A percentile compares a stretch with the other conserved stretches of the same genome.
phyloP scores from a whole-genome alignment of 1,140 invertebrate genomes.

The Rhopalosiphum padi region DNA sequence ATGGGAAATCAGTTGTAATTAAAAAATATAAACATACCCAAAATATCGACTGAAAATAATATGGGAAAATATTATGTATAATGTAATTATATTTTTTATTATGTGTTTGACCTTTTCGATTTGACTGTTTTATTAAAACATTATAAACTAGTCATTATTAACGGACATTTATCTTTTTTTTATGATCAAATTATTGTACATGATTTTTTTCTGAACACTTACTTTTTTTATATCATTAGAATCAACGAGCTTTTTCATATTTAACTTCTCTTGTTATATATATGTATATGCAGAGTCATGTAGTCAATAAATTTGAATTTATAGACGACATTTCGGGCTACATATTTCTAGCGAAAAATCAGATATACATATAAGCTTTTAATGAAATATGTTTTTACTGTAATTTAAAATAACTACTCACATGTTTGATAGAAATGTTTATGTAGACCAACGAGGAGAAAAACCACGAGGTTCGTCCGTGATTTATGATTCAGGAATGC shows the following conservation, averaged over 20 bases:
- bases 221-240: not conserved
- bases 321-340: constrained; percentile 23
- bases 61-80: not conserved
- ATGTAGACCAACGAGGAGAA: constrained; percentile 22
- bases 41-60: not conserved
- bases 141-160: not conserved
- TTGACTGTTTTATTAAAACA: constrained; percentile 32
- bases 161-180: not conserved
- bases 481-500: constrained; percentile 50
- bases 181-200: not conserved
- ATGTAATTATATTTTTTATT: constrained; percentile 22
- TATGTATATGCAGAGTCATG: not conserved
- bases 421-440: constrained; percentile 52
- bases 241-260: constrained; percentile 34
- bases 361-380: constrained; percentile 8
- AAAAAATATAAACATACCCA: not conserved
- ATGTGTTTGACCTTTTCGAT: constrained; percentile 31
- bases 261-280: not conserved
- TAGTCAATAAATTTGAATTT: constrained; percentile 53
- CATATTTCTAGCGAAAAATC: constrained; percentile 22
- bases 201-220: not conserved
- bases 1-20: constrained; percentile 11
- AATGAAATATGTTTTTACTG: constrained; percentile 41
- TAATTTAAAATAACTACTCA: constrained; percentile 52
- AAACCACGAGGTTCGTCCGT: not conserved